Conservation (phyloP, 1,140 invertebrate genomes). For the Drosophila teissieri region DNA sequence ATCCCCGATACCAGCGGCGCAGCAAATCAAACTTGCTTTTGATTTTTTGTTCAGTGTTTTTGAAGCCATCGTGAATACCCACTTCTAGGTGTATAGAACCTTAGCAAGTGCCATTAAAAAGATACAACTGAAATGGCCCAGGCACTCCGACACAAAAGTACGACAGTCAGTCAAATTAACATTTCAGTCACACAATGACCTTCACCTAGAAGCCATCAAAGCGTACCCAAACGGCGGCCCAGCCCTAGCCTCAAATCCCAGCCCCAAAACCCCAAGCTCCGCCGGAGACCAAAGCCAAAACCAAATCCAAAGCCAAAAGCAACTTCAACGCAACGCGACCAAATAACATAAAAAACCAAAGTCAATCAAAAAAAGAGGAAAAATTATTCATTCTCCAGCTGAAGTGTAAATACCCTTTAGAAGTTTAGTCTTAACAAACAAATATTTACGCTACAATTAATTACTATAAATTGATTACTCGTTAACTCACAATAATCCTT, state of each 20-base stretch:
- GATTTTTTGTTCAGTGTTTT: neutral
- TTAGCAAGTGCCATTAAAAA: constrained; percentile 30
- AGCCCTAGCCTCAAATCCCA: constrained; percentile 38
- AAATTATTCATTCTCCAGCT: neutral
- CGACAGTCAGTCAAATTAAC: constrained; percentile 61
- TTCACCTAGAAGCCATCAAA: constrained; percentile 80
- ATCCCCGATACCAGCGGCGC: constrained; percentile 9
- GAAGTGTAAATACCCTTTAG: constrained; percentile 1
- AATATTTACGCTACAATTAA: too few species aligned
- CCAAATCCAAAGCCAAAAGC: constrained; percentile 29
- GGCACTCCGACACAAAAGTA: constrained; percentile 46
- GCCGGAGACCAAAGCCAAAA: constrained; percentile 27
- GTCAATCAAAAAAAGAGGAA: constrained; percentile 26
- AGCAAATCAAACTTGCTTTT: constrained; percentile 26
- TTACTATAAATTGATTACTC: too few species aligned
- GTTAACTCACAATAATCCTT: too few species aligned
- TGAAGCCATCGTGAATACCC: constrained; percentile 22
- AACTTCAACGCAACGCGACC: constrained; percentile 34
- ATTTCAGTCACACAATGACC: constrained; percentile 77
- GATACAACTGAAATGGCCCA: constrained; percentile 25
- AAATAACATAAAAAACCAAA: constrained; percentile 50
- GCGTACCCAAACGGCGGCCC: constrained; percentile 51
- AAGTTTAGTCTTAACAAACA: too few species aligned
- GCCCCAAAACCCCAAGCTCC: constrained; percentile 26
- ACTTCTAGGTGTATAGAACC: constrained; percentile 18